Evolutionary conservation across 2,888 invertebrate species (phyloP).

Genomic region (Xestobium rufovillosum): DNA sequence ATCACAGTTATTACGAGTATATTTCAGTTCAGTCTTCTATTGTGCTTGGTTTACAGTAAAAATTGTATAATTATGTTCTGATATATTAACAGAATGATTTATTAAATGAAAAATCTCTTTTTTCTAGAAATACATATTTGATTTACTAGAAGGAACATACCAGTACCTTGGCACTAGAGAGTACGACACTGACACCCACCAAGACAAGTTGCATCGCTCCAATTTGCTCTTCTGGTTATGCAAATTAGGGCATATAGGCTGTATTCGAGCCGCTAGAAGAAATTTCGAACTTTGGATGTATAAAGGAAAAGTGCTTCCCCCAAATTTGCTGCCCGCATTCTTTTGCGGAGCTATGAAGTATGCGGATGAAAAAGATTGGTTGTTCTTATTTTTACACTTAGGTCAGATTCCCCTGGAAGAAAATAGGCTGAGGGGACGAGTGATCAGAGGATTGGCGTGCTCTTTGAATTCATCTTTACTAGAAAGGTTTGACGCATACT

Average conservation of each 20-base stretch:
- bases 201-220: not conserved
- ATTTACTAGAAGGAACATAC: not conserved
- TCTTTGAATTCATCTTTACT: not conserved
- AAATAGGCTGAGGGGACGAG: not conserved
- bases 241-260: not conserved
- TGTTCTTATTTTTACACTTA: not conserved
- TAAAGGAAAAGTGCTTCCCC: not conserved
- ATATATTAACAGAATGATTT: too few relatives aligned
- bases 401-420: not conserved
- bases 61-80: too few relatives aligned
- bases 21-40: too few relatives aligned
- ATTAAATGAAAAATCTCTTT: not conserved
- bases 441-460: not conserved
- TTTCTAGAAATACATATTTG: not conserved
- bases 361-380: constrained; percentile 1
- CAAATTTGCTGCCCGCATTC: not conserved
- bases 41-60: too few relatives aligned
- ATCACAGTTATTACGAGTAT: too few relatives aligned
- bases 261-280: not conserved
- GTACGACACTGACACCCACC: not conserved
- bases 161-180: not conserved
- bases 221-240: not conserved
- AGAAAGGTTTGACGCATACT: too few relatives aligned
- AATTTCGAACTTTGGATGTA: not conserved
- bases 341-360: not conserved